A percentile compares a stretch with the other conserved stretches of the same genome.
These are phyloP conservation scores for Trichosurus vulpecula DNA, from an alignment of 2,797 vertebrate species.

Conservation along the genomic window DNA sequence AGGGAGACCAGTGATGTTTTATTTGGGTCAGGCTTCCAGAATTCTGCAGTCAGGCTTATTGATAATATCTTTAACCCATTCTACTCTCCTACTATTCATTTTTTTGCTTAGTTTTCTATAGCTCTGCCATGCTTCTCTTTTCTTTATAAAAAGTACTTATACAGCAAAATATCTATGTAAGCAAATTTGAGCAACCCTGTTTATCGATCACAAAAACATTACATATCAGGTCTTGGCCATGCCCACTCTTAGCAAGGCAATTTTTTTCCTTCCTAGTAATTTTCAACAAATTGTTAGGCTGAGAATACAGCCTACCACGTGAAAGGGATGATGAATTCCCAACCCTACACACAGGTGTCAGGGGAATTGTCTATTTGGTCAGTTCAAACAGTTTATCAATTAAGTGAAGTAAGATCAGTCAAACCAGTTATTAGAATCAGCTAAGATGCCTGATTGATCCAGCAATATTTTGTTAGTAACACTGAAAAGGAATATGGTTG, in stretches of 20 bases:
- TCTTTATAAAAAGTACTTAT: not conserved
- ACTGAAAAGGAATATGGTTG: not conserved
- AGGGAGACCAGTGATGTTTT: not conserved
- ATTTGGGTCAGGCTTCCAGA: not conserved
- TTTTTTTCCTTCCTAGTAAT: not conserved
- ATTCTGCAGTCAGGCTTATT: not conserved
- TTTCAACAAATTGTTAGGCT: not conserved
- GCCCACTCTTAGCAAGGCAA: not conserved
- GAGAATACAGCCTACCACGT: not conserved
- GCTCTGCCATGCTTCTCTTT: not conserved
- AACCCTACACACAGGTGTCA: not conserved
- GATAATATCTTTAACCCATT: not conserved
- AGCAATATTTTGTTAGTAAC: not conserved
- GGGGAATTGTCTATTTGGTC: not conserved
- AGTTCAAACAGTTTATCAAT: not conserved
- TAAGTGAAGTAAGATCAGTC: not conserved
- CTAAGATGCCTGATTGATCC: not conserved
- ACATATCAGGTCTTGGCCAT: not conserved
- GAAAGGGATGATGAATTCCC: not conserved
- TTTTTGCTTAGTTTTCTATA: not conserved
- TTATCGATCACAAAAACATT: not conserved
- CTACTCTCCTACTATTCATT: not conserved
- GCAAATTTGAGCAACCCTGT: not conserved
- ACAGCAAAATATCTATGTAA: not conserved
- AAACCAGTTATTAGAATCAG: not conserved